A percentile compares a stretch with the other conserved stretches of the same genome.
Conservation (phyloP, 2,113 vertebrate genomes). For the Brienomyrus longianalis region DNA sequence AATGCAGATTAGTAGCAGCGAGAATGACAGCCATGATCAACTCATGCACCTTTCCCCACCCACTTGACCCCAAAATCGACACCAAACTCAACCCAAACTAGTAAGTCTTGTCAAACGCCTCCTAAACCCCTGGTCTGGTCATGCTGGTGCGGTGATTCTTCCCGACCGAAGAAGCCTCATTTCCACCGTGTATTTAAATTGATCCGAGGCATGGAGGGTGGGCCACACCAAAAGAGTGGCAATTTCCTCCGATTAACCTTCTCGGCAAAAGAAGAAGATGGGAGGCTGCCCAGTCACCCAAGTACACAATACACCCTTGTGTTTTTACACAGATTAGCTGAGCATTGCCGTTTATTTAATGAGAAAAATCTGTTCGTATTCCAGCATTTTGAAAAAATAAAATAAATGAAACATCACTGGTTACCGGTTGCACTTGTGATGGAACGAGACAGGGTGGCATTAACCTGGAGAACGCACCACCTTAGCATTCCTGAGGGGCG, state of each 20-base stretch:
- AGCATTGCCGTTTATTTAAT: slow-evolving; percentile 4
- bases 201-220: neutral
- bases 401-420: neutral
- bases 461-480: neutral
- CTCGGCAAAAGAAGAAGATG: neutral
- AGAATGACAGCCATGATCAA: neutral
- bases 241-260: neutral
- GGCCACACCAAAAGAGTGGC: neutral
- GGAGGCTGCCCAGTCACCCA: neutral
- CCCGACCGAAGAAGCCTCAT: neutral
- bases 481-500: neutral
- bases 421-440: neutral
- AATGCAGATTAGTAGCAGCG: neutral
- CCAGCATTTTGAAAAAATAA: neutral
- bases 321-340: slow-evolving; percentile 13
- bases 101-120: neutral
- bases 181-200: neutral
- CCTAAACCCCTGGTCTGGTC: neutral
- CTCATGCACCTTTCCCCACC: neutral
- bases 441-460: neutral
- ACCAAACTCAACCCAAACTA: neutral
- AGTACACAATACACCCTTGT: neutral
- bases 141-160: neutral
- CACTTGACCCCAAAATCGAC: neutral
- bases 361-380: neutral